These are phyloP conservation scores for Halisarca cf. caerulea DNA, from an alignment of 37 sponge, comb jelly and placozoan genomes.

Conservation along the genomic window DNA sequence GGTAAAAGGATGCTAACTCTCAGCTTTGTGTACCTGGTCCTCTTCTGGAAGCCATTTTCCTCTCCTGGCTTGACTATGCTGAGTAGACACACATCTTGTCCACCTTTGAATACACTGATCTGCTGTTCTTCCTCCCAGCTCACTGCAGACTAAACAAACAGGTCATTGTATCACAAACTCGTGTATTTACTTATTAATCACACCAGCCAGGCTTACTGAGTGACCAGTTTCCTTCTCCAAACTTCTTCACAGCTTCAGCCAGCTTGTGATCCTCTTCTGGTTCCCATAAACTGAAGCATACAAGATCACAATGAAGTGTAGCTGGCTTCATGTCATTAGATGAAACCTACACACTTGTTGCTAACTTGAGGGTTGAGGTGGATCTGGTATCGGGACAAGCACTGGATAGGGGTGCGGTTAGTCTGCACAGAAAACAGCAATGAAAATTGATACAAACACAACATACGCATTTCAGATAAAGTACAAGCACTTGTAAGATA, in stretches of 20 bases:
- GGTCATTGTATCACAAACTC: too few species aligned
- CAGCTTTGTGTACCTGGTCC: neutral
- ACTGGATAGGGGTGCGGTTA: conserved; percentile 10
- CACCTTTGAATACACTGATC: conserved; percentile 24
- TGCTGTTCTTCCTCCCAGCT: conserved; percentile 12
- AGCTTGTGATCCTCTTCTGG: neutral
- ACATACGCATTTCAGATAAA: too few species aligned
- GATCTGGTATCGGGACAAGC: conserved; percentile 3
- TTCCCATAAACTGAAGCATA: neutral
- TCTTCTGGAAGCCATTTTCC: conserved; percentile 10
- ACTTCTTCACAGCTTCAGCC: conserved; percentile 1
- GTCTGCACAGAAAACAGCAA: neutral
- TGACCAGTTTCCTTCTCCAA: conserved; percentile 9
- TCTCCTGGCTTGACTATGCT: neutral
- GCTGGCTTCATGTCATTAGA: too few species aligned
- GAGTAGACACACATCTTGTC: neutral
- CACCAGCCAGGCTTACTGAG: conserved; percentile 9
- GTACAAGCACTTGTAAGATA: too few species aligned
- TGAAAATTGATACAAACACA: neutral
- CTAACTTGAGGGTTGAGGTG: neutral
- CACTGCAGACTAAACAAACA: neutral
- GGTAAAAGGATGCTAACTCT: neutral
- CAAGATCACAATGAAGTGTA: too few species aligned
- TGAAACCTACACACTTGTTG: conserved; percentile 16
- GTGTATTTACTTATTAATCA: too few species aligned